Percentiles rank a stretch among this genome's conserved stretches.
Evolutionary conservation across 2,113 vertebrate genomes (phyloP).

Genomic region (Anser brachyrhynchus): DNA sequence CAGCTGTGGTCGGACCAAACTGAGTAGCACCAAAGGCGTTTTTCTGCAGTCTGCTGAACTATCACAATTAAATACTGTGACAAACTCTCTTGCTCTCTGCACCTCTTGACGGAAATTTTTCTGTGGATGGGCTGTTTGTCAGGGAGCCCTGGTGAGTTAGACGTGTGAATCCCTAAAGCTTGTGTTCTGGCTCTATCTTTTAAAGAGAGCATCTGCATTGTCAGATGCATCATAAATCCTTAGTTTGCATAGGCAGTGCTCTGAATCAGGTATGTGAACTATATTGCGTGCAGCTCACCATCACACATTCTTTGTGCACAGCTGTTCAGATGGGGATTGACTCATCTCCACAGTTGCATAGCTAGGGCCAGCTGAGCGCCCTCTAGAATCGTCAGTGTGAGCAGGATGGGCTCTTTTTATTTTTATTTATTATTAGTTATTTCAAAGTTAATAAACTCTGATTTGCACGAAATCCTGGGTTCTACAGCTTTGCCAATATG

Average conservation of each 20-base stretch:
- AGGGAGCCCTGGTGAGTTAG: neutral
- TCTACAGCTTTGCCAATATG: slow-evolving; percentile 63
- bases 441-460: neutral
- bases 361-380: neutral
- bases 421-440: neutral
- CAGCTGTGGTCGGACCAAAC: neutral
- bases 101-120: neutral
- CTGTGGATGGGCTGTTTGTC: neutral
- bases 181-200: neutral
- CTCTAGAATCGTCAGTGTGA: neutral
- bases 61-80: fast-evolving
- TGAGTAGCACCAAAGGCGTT: neutral
- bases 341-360: neutral
- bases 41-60: neutral
- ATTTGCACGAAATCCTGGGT: slow-evolving; percentile 40
- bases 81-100: neutral
- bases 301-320: neutral
- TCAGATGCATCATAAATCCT: neutral
- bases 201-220: neutral
- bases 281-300: fast-evolving
- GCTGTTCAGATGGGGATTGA: neutral
- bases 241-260: neutral
- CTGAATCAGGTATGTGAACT: fast-evolving
- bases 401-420: neutral
- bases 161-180: neutral